Base-by-base conservation (phyloP, 2,113 vertebrate species). In the Paedocypris sp. region DNA sequence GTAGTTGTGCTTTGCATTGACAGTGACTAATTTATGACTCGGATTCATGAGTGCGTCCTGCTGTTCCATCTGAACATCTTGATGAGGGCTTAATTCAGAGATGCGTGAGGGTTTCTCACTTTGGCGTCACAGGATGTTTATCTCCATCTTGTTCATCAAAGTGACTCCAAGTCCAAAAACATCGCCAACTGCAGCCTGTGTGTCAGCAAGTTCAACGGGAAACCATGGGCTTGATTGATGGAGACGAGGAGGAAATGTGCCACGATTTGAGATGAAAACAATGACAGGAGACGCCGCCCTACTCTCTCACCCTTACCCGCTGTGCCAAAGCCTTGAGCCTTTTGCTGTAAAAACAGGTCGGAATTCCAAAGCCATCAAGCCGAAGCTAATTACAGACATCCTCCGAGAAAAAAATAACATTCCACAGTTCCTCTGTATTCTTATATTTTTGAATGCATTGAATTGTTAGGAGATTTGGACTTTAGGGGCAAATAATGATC, bases 371-470 rank as follows among this genome's bases (percentile, higher is more conserved):
- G 54, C 62, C 47, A 65, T 62, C 60, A 59, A 72, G 68, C 61
- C 25, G 66, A 42, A 71, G 56, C 70, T 79, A 74, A 78, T 80
- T 76, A 63, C 69, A 60, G 57, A 69, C 53, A 78, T 80, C 73
- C 62, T 60, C 54, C 12, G 8, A 72, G 18, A 43, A 36, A n/a
- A 36, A 36, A 48, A 74, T 72, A 66, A 64, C 59, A 48, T 67
- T 53, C 16, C 41, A 35, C 31, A 57, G 23, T 58, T 15, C 33
- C 4, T 13, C 9, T 28, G 50, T 6, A 20, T 66, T 68, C 42
- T 38, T 72, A 49, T 59, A 54, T 58, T 52, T 53, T 28, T 19
- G 52, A 50, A 62, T 50, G 58, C n/a, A n/a, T n/a, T 38, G 53
- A 29, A 56, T 20, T 16, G 22, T 2, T 5, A 49, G 31, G 36